Percentiles rank a stretch among this genome's conserved stretches.
phyloP scores from a whole-genome alignment of 1,140 invertebrate genomes.

The Penaeus japonicus region DNA sequence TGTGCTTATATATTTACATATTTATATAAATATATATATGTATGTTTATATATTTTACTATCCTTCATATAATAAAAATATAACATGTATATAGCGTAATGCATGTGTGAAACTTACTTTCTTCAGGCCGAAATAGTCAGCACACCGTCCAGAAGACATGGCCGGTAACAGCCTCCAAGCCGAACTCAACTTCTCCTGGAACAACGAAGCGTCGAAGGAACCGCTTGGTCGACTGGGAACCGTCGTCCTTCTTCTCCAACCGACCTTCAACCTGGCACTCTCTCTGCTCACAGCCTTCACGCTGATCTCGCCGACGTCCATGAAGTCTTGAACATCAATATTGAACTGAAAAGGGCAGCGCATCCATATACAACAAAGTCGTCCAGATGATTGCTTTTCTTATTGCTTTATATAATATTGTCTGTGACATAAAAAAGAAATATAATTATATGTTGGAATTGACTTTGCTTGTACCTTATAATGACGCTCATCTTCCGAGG shows the following conservation, averaged over 20 bases:
- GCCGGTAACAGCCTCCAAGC: slow-evolving; percentile 70
- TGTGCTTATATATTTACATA: too few species aligned
- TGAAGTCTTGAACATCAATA: slow-evolving; percentile 47
- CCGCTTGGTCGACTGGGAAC: slow-evolving; percentile 67
- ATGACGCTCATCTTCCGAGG: neutral
- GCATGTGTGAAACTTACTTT: neutral
- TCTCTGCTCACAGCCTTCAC: slow-evolving; percentile 20
- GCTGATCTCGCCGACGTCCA: slow-evolving; percentile 28
- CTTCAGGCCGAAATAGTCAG: slow-evolving; percentile 63
- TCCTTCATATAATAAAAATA: too few species aligned
- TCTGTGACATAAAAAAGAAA: neutral
- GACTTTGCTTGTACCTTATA: neutral
- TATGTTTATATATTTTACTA: too few species aligned
- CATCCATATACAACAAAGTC: neutral
- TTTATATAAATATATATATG: too few species aligned
- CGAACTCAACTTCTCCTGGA: slow-evolving; percentile 72
- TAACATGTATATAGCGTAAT: too few species aligned
- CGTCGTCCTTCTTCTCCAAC: neutral
- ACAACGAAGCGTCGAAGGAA: slow-evolving; percentile 78
- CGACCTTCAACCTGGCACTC: slow-evolving; percentile 33
- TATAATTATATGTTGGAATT: too few species aligned
- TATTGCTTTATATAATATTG: neutral
- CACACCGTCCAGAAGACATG: slow-evolving; percentile 41
- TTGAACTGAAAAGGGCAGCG: neutral
- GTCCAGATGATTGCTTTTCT: neutral